Evolutionary conservation across 2,113 vertebrate genomes (phyloP).

Genomic region (Hiodon alosoides): DNA sequence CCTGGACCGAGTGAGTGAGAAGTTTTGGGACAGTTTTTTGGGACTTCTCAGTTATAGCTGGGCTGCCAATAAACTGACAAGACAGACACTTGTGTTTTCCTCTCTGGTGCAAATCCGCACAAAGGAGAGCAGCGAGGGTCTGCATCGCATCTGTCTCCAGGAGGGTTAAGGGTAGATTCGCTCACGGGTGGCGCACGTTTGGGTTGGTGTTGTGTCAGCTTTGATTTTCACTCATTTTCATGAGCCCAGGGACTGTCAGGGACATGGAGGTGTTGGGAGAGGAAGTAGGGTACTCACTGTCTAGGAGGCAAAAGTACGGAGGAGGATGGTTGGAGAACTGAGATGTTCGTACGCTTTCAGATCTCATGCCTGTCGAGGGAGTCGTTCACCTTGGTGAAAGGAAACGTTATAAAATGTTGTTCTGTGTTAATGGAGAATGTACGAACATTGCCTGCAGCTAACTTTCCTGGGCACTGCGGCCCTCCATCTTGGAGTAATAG

Average conservation of each 20-base stretch:
- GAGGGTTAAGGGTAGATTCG: constrained; percentile 51
- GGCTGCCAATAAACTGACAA: too few relatives aligned
- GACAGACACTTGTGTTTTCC: too few relatives aligned
- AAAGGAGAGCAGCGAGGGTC: background rate
- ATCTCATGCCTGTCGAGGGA: too few relatives aligned
- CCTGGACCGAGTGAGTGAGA: too few relatives aligned
- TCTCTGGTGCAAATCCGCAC: too few relatives aligned
- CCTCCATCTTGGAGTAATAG: too few relatives aligned
- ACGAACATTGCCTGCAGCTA: background rate
- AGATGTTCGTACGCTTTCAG: too few relatives aligned
- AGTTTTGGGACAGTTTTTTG: too few relatives aligned
- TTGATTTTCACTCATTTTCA: constrained; percentile 71
- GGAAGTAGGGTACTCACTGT: background rate
- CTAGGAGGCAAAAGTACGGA: background rate
- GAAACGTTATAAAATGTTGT: too few relatives aligned
- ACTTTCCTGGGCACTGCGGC: too few relatives aligned
- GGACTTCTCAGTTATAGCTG: too few relatives aligned
- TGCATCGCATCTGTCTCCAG: background rate
- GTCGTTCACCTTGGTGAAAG: too few relatives aligned
- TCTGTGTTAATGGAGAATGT: background rate
- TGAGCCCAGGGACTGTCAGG: constrained; percentile 66
- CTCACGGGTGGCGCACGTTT: constrained; percentile 52
- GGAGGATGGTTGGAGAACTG: constrained; percentile 24
- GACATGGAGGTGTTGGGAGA: constrained; percentile 26
- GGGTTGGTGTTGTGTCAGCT: constrained; percentile 74